These are phyloP conservation scores for Lepus europaeus DNA, from an alignment of 2,113 vertebrate genomes.

Conservation along the genomic window DNA sequence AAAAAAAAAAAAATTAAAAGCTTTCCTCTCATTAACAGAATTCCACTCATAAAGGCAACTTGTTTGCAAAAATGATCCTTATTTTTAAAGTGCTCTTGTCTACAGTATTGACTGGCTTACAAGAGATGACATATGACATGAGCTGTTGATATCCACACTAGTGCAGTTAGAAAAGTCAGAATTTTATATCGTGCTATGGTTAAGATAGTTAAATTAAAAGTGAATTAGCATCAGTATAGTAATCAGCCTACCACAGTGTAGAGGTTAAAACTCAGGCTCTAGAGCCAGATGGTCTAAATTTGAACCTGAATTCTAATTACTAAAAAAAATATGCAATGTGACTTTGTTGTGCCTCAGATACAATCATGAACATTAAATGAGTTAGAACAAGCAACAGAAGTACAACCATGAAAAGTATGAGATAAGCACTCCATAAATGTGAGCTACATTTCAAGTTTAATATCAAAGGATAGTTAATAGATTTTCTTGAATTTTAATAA, in stretches of 20 bases:
- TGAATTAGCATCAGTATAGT: background rate
- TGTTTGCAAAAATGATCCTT: background rate
- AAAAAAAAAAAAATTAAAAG: background rate
- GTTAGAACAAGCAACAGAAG: background rate
- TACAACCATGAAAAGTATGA: background rate
- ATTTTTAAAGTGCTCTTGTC: background rate
- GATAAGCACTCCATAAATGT: background rate
- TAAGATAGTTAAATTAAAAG: background rate
- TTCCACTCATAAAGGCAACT: background rate
- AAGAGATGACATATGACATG: background rate
- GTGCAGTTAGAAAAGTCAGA: background rate
- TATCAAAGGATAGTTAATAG: background rate
- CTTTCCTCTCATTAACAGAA: conserved; percentile 42
- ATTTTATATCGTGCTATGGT: background rate
- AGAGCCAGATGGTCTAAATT: background rate
- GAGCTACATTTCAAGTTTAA: background rate
- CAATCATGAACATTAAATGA: background rate
- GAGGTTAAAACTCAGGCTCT: background rate
- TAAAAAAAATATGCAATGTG: background rate
- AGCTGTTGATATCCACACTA: background rate
- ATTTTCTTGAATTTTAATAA: background rate
- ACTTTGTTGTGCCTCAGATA: background rate
- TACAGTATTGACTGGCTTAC: background rate
- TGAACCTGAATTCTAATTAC: background rate
- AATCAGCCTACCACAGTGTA: background rate